A percentile compares a stretch with the other conserved stretches of the same genome.
These are phyloP conservation scores for Steinernema carpocapsae DNA, from an alignment of 2,888 invertebrate species.

Conservation along the genomic window DNA sequence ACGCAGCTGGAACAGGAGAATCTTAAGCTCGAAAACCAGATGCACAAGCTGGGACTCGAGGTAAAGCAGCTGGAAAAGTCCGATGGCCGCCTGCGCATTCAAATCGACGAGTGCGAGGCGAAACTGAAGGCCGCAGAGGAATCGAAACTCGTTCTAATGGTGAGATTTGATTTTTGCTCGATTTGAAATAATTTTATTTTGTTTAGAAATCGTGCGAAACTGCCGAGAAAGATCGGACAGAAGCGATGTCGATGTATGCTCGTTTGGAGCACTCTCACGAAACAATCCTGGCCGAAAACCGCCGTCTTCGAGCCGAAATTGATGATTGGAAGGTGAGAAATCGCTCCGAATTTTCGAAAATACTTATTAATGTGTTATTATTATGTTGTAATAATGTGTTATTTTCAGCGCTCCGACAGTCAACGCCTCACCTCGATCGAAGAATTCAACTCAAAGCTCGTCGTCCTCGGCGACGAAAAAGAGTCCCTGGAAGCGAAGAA, in stretches of 20 bases:
- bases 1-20: background rate
- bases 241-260: conserved; percentile 4
- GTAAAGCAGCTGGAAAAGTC: conserved; percentile 12
- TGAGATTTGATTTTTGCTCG: too few species aligned
- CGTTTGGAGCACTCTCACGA: conserved; percentile 18
- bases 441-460: background rate
- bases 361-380: too few species aligned
- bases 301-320: conserved; percentile 3
- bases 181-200: too few species aligned
- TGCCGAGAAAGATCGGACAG: background rate
- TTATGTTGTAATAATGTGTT: too few species aligned
- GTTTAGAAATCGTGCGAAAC: background rate
- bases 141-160: background rate
- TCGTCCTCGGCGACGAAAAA: background rate
- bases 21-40: background rate
- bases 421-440: background rate
- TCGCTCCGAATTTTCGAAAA: too few species aligned
- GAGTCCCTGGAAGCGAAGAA: background rate
- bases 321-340: conserved; percentile 19
- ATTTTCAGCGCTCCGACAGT: background rate
- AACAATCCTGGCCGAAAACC: conserved; percentile 13
- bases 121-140: background rate
- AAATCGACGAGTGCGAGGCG: background rate
- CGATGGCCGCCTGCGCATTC: conserved; percentile 16
- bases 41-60: conserved; percentile 4